Evolutionary conservation across 1,140 invertebrate species (phyloP).

Genomic region (Hyposmocoma kahamanoa): DNA sequence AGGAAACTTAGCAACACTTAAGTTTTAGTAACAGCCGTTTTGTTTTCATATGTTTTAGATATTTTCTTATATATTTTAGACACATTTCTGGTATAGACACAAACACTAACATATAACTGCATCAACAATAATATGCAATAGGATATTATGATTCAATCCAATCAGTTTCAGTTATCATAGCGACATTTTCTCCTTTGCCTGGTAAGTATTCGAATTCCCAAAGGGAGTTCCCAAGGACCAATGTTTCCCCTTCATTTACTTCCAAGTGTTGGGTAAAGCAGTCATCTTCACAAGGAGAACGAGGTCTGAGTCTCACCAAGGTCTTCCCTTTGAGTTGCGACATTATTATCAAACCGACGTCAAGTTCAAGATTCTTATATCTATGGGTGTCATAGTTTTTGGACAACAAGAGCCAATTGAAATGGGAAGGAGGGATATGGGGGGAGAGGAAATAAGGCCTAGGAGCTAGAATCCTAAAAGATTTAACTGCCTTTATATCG

Average conservation of each 20-base stretch:
- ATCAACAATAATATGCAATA: constrained; percentile 11
- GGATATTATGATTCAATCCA: constrained; percentile 75
- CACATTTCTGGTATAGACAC: constrained; percentile 8
- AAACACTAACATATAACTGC: constrained; percentile 10
- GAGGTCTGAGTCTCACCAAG: constrained; percentile 78
- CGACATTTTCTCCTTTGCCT: constrained; percentile 81
- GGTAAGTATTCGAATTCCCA: constrained; percentile 87
- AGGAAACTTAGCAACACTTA: no score
- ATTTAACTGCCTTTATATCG: constrained; percentile 83
- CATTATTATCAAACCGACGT: constrained; percentile 81
- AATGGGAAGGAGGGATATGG: constrained; percentile 82
- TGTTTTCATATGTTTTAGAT: no score
- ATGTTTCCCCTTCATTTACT: constrained; percentile 80
- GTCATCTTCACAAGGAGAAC: constrained; percentile 79
- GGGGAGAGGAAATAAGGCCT: constrained; percentile 85
- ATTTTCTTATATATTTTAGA: not conserved
- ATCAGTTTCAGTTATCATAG: constrained; percentile 83
- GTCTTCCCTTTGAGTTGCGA: constrained; percentile 83
- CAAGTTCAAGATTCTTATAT: constrained; percentile 82
- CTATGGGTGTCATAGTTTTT: constrained; percentile 82
- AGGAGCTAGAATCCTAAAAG: constrained; percentile 80
- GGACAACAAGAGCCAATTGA: constrained; percentile 88
- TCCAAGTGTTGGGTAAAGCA: constrained; percentile 80
- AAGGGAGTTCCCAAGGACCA: constrained; percentile 81
- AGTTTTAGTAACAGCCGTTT: no score